Evolutionary conservation across 2,797 vertebrate genomes (phyloP).

Genomic region (Mormyrops boulengeri): DNA sequence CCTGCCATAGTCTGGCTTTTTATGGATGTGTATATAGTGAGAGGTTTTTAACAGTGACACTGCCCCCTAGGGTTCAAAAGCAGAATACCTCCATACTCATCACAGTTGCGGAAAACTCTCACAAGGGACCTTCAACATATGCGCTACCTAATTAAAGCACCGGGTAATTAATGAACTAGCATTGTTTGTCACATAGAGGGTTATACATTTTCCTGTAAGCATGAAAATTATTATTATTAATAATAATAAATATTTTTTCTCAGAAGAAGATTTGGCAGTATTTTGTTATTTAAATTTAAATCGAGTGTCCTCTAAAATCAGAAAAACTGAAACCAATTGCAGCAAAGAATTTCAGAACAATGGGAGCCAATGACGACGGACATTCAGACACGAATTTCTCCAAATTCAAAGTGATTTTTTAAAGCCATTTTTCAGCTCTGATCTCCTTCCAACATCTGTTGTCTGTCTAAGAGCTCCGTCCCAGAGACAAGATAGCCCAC

Average conservation of each 20-base stretch:
- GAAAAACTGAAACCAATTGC: not conserved
- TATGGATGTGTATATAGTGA: not conserved
- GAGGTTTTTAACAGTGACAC: not conserved
- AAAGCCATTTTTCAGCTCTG: not conserved
- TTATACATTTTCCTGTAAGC: not conserved
- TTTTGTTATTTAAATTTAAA: not conserved
- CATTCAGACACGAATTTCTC: not conserved
- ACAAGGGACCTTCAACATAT: not conserved
- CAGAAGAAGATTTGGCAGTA: not conserved
- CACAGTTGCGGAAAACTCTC: not conserved
- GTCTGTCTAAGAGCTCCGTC: not conserved
- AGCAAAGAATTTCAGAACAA: not conserved
- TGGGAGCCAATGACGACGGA: not conserved
- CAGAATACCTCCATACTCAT: not conserved
- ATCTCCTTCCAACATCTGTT: conserved; percentile 19
- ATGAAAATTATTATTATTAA: not conserved
- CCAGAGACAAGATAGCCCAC: conserved; percentile 10
- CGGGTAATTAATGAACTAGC: not conserved
- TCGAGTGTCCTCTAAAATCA: not conserved
- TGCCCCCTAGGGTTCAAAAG: conserved; percentile 5
- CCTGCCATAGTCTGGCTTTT: not conserved
- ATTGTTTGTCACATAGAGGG: not conserved
- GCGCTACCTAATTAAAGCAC: not conserved
- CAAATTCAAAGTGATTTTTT: conserved; percentile 6
- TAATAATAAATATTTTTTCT: not conserved